Evolutionary conservation across 1,140 invertebrate genomes (phyloP), one percentile per base, ranked within the genome.

Genomic region (Pogonognathellus flavescens): DNA sequence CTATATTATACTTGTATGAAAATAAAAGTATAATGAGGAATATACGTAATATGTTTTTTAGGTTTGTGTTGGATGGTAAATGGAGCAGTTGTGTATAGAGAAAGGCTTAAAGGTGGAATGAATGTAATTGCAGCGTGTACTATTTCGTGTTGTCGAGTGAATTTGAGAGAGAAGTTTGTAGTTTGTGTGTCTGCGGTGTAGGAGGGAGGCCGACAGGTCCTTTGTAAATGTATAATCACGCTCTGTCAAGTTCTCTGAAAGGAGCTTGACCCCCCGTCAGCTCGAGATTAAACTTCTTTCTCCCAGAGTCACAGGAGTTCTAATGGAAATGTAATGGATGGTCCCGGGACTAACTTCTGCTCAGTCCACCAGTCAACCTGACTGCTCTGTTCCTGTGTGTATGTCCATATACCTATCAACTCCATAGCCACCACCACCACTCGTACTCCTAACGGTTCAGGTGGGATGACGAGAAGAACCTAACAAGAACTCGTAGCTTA

Each of bases 141-240:
- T 41, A 41, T 41, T 41, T 41, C 31, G 31, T 20, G 53, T 25
- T 81, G 80, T 10, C 2, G 50, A 25, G 18, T 81, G 50, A 55
- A 22, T 80, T 81, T 84, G 31, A 84, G 20, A 82, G 25, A 62
- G 49, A 84, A 72, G 70, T 76, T 49, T 49, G 70, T 76, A 76
- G 31, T 76, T 76, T 76, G 70, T 76, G 70, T 76, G 70, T 76
- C 70, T 76, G 80, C 53, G 41, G 84, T 82, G 52, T 55, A 85
- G 59, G 84, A 85, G 80, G 84, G 80, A 81, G 84, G 84, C 80
- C 76, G 84, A 85, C 86, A 87, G 86, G 83, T 84, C 86, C 86
- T 87, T 87, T 87, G 86, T 87, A 87, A 87, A 85, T 87, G 83
- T 80, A 87, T 87, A 87, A 87, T 87, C 86, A 87, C 83, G 83